These are phyloP conservation scores for Polymixis lichenea DNA, from an alignment of 2,888 invertebrate genomes.

Conservation along the genomic window DNA sequence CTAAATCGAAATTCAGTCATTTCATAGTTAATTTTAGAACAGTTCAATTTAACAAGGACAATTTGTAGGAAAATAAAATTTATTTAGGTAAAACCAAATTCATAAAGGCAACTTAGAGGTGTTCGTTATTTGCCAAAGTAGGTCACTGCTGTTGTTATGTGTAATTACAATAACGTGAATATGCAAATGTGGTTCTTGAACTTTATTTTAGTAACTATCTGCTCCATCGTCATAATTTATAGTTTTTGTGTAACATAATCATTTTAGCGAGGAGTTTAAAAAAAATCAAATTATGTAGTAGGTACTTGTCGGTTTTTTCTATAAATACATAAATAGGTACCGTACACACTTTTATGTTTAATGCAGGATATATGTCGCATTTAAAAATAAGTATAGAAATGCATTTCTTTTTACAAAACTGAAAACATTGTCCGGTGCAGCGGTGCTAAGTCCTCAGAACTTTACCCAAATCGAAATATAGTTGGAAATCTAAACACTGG, in stretches of 20 bases:
- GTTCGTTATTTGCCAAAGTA: conserved; percentile 32
- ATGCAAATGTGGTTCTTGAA: conserved; percentile 54
- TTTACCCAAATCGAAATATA: no score
- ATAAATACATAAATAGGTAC: neutral
- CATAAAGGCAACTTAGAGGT: neutral
- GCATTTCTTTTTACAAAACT: no score
- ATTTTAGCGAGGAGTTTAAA: neutral
- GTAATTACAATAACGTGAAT: conserved; percentile 41
- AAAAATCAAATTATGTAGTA: neutral
- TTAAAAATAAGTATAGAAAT: neutral
- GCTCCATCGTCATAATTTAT: conserved; percentile 21
- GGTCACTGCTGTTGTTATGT: conserved; percentile 45
- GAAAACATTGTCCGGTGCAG: no score
- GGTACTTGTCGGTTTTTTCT: neutral
- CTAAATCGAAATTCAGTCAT: neutral
- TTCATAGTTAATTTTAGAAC: neutral
- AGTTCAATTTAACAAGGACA: neutral
- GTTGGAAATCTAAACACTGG: no score
- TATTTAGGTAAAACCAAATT: neutral
- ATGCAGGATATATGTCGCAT: neutral
- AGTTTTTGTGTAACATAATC: conserved; percentile 17
- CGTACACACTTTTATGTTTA: neutral
- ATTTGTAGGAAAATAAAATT: neutral
- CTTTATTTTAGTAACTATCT: conserved; percentile 46
- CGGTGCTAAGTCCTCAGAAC: no score